These are phyloP conservation scores for Spinibarbus caldwelli DNA, from an alignment of 2,797 vertebrate species.

Conservation along the genomic window DNA sequence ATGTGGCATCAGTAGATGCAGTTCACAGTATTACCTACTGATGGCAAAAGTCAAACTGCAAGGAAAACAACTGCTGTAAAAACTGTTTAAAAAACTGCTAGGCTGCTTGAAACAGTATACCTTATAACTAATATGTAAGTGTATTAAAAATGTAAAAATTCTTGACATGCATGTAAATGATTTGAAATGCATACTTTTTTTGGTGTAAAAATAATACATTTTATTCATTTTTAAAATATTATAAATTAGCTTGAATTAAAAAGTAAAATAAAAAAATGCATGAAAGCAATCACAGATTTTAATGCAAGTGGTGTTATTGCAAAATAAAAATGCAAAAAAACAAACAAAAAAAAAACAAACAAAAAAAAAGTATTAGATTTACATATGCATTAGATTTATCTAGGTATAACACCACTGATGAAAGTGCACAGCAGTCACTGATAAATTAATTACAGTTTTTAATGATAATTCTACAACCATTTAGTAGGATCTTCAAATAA, in stretches of 20 bases:
- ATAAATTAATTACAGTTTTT: background rate
- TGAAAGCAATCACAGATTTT: background rate
- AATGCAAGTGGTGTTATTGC: background rate
- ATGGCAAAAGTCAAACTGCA: background rate
- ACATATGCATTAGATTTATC: no score
- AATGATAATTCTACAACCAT: background rate
- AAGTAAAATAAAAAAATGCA: background rate
- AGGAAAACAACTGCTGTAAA: background rate
- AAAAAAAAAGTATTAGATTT: no score
- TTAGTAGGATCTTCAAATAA: background rate
- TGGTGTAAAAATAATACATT: no score
- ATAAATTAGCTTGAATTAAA: background rate
- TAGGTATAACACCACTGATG: background rate
- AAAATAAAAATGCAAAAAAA: background rate
- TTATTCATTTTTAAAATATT: no score
- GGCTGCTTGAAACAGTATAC: background rate
- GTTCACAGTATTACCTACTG: background rate
- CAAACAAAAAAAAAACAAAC: no score
- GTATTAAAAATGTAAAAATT: background rate
- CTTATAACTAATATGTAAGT: background rate
- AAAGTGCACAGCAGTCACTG: background rate
- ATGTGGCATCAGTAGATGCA: background rate
- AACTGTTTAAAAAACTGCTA: background rate
- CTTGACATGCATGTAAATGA: background rate
- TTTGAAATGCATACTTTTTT: background rate